Evolutionary conservation across 2,888 invertebrate species (phyloP).

Genomic region (Cephus rjabovi): DNA sequence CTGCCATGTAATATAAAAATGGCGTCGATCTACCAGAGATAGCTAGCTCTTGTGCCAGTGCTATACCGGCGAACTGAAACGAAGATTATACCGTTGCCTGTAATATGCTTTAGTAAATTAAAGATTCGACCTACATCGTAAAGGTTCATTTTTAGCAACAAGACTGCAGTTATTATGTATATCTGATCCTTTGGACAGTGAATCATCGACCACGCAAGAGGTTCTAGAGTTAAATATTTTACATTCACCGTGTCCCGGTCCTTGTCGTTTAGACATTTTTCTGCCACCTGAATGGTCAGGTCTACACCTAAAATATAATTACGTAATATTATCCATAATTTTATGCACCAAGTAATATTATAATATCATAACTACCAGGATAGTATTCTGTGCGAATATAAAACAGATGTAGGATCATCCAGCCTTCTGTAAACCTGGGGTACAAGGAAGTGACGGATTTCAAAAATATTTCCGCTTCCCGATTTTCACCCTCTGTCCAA

Average conservation of each 20-base stretch:
- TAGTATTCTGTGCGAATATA: constrained; percentile 46
- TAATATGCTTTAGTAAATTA: neutral
- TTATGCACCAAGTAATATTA: neutral
- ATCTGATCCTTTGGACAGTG: constrained; percentile 37
- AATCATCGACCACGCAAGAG: constrained; percentile 47
- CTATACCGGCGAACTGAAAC: constrained; percentile 46
- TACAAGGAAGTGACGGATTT: constrained; percentile 41
- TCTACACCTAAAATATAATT: constrained; percentile 40
- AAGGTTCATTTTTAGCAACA: constrained; percentile 47
- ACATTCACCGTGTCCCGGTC: constrained; percentile 19
- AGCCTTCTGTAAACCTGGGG: constrained; percentile 49
- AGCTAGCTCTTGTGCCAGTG: constrained; percentile 45
- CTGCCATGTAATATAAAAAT: constrained; percentile 48
- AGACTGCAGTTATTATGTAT: constrained; percentile 34
- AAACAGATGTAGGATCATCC: constrained; percentile 49
- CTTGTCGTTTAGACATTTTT: constrained; percentile 44
- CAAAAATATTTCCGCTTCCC: constrained; percentile 47
- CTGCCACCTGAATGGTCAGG: constrained; percentile 40
- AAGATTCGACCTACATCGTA: constrained; percentile 38
- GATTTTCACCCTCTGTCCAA: constrained; percentile 33
- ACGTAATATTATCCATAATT: neutral
- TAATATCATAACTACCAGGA: constrained; percentile 37
- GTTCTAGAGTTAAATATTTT: constrained; percentile 31
- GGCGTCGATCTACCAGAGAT: constrained; percentile 33
- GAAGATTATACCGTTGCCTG: neutral